Evolutionary conservation across 2,113 vertebrate species (phyloP).

Genomic region (Fregetta grallaria): DNA sequence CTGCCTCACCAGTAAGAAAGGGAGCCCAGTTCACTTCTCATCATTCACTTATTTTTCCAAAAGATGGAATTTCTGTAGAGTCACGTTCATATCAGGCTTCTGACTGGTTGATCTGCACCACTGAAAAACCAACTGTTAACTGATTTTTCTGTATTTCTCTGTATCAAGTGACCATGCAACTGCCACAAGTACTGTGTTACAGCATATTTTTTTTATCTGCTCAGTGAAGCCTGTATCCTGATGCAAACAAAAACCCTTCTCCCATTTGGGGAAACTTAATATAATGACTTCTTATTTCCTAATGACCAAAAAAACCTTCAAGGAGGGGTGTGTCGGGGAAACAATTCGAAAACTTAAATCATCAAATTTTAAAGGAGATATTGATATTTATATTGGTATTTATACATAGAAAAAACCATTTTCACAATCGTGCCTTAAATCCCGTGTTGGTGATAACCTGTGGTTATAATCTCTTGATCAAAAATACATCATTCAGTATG

Average conservation of each 20-base stretch:
- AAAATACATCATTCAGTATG: neutral
- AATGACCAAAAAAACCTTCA: neutral
- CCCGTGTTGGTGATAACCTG: neutral
- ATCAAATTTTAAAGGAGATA: neutral
- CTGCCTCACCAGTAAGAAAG: neutral
- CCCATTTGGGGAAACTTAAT: neutral
- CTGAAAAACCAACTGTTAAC: neutral
- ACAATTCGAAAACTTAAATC: neutral
- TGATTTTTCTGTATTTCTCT: neutral
- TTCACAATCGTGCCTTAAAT: neutral
- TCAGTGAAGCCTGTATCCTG: neutral
- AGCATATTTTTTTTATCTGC: neutral
- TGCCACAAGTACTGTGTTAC: neutral
- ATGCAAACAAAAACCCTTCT: neutral
- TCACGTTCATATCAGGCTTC: neutral
- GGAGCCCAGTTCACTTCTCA: neutral
- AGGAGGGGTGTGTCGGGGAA: rapidly evolving
- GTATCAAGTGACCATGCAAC: neutral
- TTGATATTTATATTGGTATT: neutral
- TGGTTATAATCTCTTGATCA: neutral
- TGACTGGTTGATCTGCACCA: neutral
- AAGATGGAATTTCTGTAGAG: neutral
- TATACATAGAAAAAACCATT: neutral
- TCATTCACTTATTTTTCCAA: neutral
- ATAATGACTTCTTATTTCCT: neutral